Evolutionary conservation across 2,797 vertebrate species (phyloP).

Genomic region (Hydrocynus forskahlii): DNA sequence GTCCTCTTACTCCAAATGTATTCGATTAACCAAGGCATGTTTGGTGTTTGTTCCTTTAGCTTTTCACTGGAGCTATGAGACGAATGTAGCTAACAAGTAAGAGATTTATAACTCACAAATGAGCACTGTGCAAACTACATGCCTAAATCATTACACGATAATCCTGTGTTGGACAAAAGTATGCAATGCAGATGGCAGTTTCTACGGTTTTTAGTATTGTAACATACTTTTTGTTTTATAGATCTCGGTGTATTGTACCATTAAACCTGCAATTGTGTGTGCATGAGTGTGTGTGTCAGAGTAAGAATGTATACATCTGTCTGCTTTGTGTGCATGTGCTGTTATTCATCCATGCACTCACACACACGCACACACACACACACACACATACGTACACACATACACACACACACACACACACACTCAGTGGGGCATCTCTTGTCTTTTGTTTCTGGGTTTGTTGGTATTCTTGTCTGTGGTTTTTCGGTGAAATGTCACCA

Average conservation of each 20-base stretch:
- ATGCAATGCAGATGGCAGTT: too few species aligned
- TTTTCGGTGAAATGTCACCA: slow-evolving; percentile 79
- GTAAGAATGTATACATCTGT: not conserved
- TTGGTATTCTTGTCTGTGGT: slow-evolving; percentile 72
- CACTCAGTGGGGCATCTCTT: not conserved
- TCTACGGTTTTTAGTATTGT: too few species aligned
- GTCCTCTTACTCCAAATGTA: too few species aligned
- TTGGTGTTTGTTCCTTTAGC: too few species aligned
- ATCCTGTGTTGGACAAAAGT: not conserved
- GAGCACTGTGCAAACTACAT: not conserved
- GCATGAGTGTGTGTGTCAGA: not conserved
- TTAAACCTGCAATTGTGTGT: too few species aligned
- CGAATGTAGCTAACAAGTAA: too few species aligned
- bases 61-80: too few species aligned
- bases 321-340: not conserved
- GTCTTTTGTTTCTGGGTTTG: slow-evolving; percentile 67
- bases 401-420: slow-evolving; percentile 27
- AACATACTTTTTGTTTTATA: too few species aligned
- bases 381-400: slow-evolving; percentile 23
- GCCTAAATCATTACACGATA: not conserved
- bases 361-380: not conserved
- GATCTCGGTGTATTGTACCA: too few species aligned
- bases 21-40: too few species aligned
- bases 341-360: not conserved
- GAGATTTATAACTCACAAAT: too few species aligned